Conservation (phyloP, 1,140 invertebrate genomes). For the Drosophila gunungcola region DNA sequence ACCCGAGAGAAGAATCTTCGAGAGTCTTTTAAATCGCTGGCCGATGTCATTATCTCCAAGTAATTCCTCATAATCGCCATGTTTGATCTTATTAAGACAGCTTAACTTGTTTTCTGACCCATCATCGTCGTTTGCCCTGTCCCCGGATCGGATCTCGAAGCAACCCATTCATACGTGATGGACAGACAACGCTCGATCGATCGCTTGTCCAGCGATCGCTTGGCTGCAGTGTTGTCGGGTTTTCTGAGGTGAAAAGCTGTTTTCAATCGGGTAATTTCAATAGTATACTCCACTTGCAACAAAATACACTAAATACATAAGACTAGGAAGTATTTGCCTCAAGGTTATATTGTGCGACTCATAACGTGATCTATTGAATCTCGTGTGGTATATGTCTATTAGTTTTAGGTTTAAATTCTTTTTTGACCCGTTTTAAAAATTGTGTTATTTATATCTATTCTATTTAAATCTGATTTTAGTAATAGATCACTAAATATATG, state of each 20-base stretch:
- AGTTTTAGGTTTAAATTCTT: too few relatives aligned
- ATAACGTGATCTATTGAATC: too few relatives aligned
- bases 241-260: not conserved
- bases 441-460: too few relatives aligned
- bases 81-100: constrained; percentile 80
- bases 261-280: not conserved
- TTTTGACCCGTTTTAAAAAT: too few relatives aligned
- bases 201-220: constrained; percentile 5
- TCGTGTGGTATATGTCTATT: too few relatives aligned
- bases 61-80: constrained; percentile 73
- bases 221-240: constrained; percentile 20
- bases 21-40: constrained; percentile 13
- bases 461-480: too few relatives aligned
- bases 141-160: constrained; percentile 9
- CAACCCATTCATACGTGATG: constrained; percentile 56
- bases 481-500: too few relatives aligned
- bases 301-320: too few relatives aligned
- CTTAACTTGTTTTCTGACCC: constrained; percentile 67
- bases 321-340: too few relatives aligned
- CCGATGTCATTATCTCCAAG: constrained; percentile 68
- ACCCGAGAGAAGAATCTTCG: not conserved
- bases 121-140: constrained; percentile 30
- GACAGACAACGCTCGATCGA: constrained; percentile 32
- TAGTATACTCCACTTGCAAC: too few relatives aligned
- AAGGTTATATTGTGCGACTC: too few relatives aligned